A percentile compares a stretch with the other conserved stretches of the same genome.
phyloP scores from a whole-genome alignment of 2,888 invertebrate genomes.

The Desoria tigrina region DNA sequence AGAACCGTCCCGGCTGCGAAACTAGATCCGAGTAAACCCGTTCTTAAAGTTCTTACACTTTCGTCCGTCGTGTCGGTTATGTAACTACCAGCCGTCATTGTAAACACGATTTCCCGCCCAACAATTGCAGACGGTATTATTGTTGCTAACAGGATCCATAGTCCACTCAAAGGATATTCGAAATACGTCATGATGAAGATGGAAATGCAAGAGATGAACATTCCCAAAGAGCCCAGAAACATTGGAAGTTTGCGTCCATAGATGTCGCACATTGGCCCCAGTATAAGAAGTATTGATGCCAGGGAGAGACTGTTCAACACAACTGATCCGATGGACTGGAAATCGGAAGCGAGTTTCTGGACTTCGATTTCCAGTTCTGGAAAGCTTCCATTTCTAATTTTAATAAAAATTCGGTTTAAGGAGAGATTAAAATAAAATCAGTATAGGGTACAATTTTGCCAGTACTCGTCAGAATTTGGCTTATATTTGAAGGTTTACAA shows the following conservation, averaged over 20 bases:
- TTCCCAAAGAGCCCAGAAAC: constrained; percentile 27
- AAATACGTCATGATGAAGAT: constrained; percentile 9
- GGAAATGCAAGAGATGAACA: not conserved
- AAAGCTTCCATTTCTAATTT: constrained; percentile 32
- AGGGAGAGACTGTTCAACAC: constrained; percentile 52
- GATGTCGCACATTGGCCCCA: constrained; percentile 51
- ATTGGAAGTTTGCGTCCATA: constrained; percentile 52
- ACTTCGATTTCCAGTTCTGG: constrained; percentile 31
- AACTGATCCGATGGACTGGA: constrained; percentile 34
- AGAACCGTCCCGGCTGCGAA: constrained; percentile 32
- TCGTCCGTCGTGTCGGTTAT: constrained; percentile 57
- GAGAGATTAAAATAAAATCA: too few relatives aligned
- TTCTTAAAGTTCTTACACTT: constrained; percentile 64
- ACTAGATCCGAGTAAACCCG: constrained; percentile 60
- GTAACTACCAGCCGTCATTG: constrained; percentile 51
- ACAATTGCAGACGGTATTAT: too few relatives aligned
- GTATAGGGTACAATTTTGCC: too few relatives aligned
- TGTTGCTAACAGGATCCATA: constrained; percentile 17
- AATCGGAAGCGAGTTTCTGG: constrained; percentile 35
- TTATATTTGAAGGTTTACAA: too few relatives aligned
- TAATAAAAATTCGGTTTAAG: too few relatives aligned
- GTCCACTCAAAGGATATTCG: constrained; percentile 18
- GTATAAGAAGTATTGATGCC: constrained; percentile 46
- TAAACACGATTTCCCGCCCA: constrained; percentile 31
- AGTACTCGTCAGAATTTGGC: too few relatives aligned